Conservation (phyloP, 2,888 invertebrate genomes). For the Parnassius mnemosyne region DNA sequence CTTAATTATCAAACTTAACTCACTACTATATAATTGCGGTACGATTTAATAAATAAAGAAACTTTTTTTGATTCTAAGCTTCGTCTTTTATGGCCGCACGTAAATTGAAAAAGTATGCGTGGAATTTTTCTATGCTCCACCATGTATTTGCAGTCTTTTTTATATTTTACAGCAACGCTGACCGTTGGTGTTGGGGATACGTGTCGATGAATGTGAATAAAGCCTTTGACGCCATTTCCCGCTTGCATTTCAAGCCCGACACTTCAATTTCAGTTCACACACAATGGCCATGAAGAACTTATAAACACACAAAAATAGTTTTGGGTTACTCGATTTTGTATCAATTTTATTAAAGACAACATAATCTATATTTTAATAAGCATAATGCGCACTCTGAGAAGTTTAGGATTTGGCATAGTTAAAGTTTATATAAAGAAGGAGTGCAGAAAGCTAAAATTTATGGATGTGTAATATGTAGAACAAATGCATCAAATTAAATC, state of each 20-base stretch:
- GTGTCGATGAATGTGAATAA: slow-evolving; percentile 67
- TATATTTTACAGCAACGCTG: slow-evolving; percentile 41
- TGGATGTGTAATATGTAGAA: too few species aligned
- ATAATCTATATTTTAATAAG: too few species aligned
- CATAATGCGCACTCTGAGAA: too few species aligned
- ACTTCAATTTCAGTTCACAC: slow-evolving; percentile 67
- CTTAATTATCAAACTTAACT: slow-evolving; percentile 43
- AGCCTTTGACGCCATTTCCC: slow-evolving; percentile 73
- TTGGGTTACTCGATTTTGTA: neutral
- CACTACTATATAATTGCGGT: slow-evolving; percentile 27
- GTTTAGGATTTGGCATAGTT: too few species aligned
- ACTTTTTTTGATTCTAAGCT: neutral
- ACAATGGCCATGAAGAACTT: slow-evolving; percentile 41
- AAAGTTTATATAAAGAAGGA: too few species aligned
- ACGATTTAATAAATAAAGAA: slow-evolving; percentile 19
- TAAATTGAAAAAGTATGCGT: slow-evolving; percentile 26
- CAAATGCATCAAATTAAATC: too few species aligned
- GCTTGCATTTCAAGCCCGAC: slow-evolving; percentile 59
- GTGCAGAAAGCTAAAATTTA: too few species aligned
- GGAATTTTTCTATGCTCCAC: slow-evolving; percentile 36
- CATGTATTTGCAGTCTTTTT: slow-evolving; percentile 43
- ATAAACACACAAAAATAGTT: slow-evolving; percentile 25
- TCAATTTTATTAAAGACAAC: neutral
- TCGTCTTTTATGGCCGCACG: slow-evolving; percentile 11
- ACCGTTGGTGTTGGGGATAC: slow-evolving; percentile 52